Evolutionary conservation across 2,797 vertebrate species (phyloP).

Genomic region (Tympanoctomys barrerae): DNA sequence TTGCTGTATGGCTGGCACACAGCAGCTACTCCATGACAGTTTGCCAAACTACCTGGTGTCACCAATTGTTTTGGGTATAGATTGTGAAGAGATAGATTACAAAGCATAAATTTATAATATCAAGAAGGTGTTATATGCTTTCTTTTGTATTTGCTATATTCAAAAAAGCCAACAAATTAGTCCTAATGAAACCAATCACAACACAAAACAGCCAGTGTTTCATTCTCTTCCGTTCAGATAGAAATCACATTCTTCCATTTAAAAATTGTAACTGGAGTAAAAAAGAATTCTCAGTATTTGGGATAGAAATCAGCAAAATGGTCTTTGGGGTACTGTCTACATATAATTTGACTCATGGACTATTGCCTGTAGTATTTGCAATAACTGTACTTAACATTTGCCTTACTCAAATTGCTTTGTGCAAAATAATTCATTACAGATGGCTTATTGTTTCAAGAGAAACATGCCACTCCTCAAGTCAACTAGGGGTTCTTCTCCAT

Average conservation of each 20-base stretch:
- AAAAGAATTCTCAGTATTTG: slow-evolving; percentile 76
- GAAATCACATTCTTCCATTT: slow-evolving; percentile 61
- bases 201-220: slow-evolving; percentile 41
- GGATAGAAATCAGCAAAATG: slow-evolving; percentile 73
- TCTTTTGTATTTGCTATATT: slow-evolving; percentile 44
- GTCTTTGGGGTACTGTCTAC: slow-evolving; percentile 67
- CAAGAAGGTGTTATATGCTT: background rate
- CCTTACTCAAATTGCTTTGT: slow-evolving; percentile 51
- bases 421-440: slow-evolving; percentile 67
- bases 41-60: background rate
- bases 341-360: slow-evolving; percentile 67
- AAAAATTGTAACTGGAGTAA: slow-evolving; percentile 62
- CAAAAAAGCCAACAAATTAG: slow-evolving; percentile 54
- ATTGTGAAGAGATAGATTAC: background rate
- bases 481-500: background rate
- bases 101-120: background rate
- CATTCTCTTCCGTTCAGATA: slow-evolving; percentile 50
- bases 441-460: slow-evolving; percentile 53
- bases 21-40: background rate
- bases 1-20: background rate
- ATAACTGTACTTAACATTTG: slow-evolving; percentile 51
- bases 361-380: slow-evolving; percentile 61
- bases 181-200: slow-evolving; percentile 53
- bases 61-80: slow-evolving; percentile 24
- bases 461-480: slow-evolving; percentile 56